These are phyloP conservation scores for Leptopilina drosophilae DNA, from an alignment of 2,888 invertebrate species.

Conservation along the genomic window DNA sequence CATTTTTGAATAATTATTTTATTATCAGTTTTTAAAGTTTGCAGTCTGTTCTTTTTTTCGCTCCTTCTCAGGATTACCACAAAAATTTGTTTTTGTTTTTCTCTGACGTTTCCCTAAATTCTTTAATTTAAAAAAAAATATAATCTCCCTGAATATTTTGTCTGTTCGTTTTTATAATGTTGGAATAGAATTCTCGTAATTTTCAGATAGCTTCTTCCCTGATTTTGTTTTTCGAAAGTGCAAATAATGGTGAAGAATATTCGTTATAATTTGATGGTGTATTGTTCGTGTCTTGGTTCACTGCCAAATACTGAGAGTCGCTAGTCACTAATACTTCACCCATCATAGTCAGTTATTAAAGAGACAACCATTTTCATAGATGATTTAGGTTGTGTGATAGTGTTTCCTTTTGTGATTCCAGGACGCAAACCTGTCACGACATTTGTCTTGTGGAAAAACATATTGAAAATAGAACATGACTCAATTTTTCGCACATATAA, in stretches of 20 bases:
- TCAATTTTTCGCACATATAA: neutral
- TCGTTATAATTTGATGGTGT: neutral
- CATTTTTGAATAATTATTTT: no score
- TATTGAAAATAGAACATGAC: constrained; percentile 12
- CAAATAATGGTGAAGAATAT: neutral
- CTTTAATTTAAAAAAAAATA: no score
- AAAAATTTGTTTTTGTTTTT: no score
- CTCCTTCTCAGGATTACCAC: no score
- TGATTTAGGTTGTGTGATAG: constrained; percentile 37
- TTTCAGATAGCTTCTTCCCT: no score
- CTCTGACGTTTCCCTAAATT: no score
- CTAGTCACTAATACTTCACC: constrained; percentile 43
- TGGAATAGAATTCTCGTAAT: no score
- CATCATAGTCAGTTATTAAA: constrained; percentile 53
- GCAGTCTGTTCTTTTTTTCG: no score
- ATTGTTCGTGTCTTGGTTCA: constrained; percentile 35
- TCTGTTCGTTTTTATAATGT: no score
- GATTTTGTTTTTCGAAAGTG: no score
- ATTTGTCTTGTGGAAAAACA: constrained; percentile 26
- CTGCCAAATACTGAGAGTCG: constrained; percentile 7
- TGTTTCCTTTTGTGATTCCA: constrained; percentile 29
- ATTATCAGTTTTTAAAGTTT: no score
- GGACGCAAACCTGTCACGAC: constrained; percentile 7
- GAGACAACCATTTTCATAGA: constrained; percentile 52
- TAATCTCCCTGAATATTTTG: no score